Conservation (phyloP, 2,113 vertebrate species). For the Lota lota region DNA sequence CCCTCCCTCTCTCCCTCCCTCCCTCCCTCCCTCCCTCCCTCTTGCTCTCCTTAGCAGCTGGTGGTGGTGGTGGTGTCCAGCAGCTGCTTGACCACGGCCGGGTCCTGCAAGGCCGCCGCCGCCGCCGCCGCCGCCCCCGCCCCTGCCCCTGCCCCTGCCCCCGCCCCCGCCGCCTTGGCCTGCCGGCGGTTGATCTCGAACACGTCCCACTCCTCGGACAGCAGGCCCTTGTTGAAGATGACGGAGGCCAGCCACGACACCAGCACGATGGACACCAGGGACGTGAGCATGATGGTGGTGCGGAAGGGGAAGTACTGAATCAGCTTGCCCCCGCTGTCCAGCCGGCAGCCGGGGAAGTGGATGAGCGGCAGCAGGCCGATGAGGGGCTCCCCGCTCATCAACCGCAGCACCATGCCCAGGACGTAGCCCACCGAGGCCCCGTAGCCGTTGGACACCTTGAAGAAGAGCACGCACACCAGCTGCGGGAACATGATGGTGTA, state of each 20-base stretch:
- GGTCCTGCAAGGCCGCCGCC: neutral
- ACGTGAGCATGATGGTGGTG: conserved; percentile 70
- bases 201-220: conserved; percentile 69
- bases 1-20: no score
- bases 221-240: conserved; percentile 65
- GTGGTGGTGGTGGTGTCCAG: conserved; percentile 42
- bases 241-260: conserved; percentile 60
- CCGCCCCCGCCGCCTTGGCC: neutral
- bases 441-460: conserved; percentile 69
- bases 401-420: conserved; percentile 67
- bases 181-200: conserved; percentile 42
- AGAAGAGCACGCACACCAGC: conserved; percentile 72
- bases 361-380: conserved; percentile 61
- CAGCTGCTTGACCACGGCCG: conserved; percentile 29
- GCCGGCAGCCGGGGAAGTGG: conserved; percentile 68
- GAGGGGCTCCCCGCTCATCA: conserved; percentile 73
- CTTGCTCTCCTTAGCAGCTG: conserved; percentile 35
- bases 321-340: conserved; percentile 49
- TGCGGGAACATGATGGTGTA: conserved; percentile 78
- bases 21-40: conserved; percentile 1
- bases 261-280: conserved; percentile 45
- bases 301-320: conserved; percentile 73
- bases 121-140: neutral
- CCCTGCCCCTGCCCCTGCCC: neutral
- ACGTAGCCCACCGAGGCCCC: conserved; percentile 70